phyloP scores from a whole-genome alignment of 2,797 vertebrate species.

The Fratercula arctica region DNA sequence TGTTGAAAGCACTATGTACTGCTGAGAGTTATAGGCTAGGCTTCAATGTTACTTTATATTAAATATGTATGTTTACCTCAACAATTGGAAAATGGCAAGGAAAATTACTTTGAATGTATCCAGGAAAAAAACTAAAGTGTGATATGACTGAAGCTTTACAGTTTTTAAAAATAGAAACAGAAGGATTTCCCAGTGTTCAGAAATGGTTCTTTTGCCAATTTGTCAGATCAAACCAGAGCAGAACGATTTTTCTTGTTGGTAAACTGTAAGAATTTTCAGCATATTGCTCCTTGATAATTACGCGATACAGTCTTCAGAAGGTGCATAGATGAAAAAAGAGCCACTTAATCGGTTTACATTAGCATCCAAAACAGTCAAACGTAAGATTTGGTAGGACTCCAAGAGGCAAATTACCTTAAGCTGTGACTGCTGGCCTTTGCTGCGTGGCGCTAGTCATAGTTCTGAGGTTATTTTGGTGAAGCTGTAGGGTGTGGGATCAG shows the following conservation, averaged over 20 bases:
- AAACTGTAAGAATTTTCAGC: constrained; percentile 77
- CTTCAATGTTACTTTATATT: constrained; percentile 89
- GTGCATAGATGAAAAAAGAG: constrained; percentile 75
- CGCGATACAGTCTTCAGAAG: constrained; percentile 75
- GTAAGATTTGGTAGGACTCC: constrained; percentile 63
- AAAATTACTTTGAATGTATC: constrained; percentile 95
- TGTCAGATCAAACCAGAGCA: constrained; percentile 73
- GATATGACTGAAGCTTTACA: constrained; percentile 83
- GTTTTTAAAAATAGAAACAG: constrained; percentile 74
- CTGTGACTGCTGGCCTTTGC: constrained; percentile 59
- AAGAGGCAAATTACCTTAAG: constrained; percentile 72
- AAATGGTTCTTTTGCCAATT: constrained; percentile 74
- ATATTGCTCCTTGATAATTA: constrained; percentile 77
- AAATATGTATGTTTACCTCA: constrained; percentile 93
- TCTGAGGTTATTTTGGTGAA: constrained; percentile 70
- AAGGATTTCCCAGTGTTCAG: constrained; percentile 69
- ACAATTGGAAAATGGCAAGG: constrained; percentile 86
- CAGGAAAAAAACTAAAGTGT: constrained; percentile 82
- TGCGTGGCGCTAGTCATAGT: constrained; percentile 27
- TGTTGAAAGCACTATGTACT: constrained; percentile 92
- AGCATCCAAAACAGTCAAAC: constrained; percentile 70
- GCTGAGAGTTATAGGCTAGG: constrained; percentile 89
- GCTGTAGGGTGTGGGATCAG: constrained; percentile 71
- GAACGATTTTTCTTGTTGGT: constrained; percentile 68
- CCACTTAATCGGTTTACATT: constrained; percentile 74